Percentiles rank a stretch among this genome's conserved stretches.
phyloP scores from a whole-genome alignment of 2,113 vertebrate species.

The Chrysemys picta region DNA sequence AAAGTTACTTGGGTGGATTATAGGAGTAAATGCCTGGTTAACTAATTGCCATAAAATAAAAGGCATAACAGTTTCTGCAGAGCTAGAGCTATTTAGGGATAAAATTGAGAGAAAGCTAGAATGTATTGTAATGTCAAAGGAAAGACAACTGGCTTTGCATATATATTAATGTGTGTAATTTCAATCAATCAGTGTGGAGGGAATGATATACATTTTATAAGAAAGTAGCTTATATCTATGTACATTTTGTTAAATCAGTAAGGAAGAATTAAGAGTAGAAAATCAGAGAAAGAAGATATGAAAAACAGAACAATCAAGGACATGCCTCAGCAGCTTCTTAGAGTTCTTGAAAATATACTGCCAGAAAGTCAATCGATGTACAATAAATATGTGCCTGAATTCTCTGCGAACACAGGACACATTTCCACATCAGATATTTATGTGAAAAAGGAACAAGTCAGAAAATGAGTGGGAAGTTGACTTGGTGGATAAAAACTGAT shows the following conservation, averaged over 20 bases:
- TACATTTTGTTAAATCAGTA: background rate
- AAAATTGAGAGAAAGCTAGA: background rate
- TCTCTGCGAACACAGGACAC: background rate
- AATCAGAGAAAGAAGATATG: background rate
- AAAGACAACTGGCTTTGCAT: background rate
- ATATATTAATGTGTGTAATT: background rate
- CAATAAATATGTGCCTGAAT: background rate
- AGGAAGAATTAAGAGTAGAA: background rate
- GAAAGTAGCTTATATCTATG: background rate
- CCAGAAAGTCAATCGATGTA: background rate
- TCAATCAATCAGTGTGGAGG: background rate
- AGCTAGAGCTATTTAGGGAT: background rate
- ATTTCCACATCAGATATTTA: background rate
- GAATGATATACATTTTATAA: background rate
- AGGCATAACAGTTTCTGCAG: background rate
- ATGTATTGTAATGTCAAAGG: background rate
- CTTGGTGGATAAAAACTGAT: background rate
- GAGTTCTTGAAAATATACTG: background rate
- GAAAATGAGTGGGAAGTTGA: background rate
- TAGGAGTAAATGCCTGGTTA: background rate
- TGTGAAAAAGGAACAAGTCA: background rate
- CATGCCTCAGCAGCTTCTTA: fast-evolving
- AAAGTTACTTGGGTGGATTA: background rate
- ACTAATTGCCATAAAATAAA: background rate
- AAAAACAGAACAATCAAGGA: background rate